Conservation (phyloP, 2,113 vertebrate genomes). For the Pyrgilauda ruficollis region DNA sequence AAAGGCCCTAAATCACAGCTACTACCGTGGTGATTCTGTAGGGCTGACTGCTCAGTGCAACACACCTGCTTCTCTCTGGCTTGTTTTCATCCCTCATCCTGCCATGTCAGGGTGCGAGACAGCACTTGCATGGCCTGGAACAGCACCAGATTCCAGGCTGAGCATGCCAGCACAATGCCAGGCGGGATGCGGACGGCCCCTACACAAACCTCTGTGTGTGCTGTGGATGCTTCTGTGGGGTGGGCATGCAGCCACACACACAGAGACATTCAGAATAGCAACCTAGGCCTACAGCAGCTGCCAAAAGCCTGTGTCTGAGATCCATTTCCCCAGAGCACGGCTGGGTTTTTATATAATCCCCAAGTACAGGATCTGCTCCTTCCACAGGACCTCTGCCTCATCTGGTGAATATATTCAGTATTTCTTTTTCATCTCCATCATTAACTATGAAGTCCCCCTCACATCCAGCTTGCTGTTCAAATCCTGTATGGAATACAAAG, state of each 20-base stretch:
- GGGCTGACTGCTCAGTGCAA: neutral
- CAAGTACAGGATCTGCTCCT: neutral
- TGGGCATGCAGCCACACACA: neutral
- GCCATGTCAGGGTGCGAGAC: neutral
- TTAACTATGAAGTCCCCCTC: neutral
- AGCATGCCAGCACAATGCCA: neutral
- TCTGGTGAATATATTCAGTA: neutral
- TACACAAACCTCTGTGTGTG: neutral
- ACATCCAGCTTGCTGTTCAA: neutral
- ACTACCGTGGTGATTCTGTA: neutral
- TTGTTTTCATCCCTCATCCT: neutral
- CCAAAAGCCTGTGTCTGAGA: neutral
- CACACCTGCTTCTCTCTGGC: neutral
- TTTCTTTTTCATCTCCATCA: constrained; percentile 23
- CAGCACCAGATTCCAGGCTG: neutral
- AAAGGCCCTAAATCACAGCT: neutral
- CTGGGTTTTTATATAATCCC: constrained; percentile 8
- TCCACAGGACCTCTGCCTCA: neutral
- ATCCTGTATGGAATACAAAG: neutral
- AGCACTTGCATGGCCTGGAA: neutral
- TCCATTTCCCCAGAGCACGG: neutral
- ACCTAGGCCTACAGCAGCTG: neutral
- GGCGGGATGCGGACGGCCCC: fast-evolving
- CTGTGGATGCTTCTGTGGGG: neutral
- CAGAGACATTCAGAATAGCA: neutral